Conservation (phyloP, 2,888 invertebrate genomes). For the Didymodactylos carnosus region DNA sequence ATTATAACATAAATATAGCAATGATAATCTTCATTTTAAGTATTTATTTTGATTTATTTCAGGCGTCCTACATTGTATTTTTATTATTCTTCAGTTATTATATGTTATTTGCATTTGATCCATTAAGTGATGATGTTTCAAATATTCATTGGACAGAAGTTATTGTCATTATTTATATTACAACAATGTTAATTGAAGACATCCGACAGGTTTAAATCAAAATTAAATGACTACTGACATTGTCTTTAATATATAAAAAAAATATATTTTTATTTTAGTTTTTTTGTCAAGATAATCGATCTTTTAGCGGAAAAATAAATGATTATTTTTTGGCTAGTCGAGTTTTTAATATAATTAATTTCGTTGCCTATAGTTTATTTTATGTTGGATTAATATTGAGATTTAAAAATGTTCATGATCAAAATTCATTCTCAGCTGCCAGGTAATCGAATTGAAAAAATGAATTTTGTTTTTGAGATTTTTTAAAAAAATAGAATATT, state of each 20-base stretch:
- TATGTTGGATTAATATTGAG: conserved; percentile 25
- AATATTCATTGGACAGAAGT: conserved; percentile 15
- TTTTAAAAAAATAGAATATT: too few species aligned
- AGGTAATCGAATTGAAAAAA: too few species aligned
- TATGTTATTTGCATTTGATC: conserved; percentile 25
- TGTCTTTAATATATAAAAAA: too few species aligned
- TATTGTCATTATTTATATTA: conserved; percentile 22
- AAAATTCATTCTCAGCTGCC: neutral
- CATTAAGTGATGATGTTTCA: conserved; percentile 16
- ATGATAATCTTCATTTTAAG: too few species aligned
- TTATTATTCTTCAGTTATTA: conserved; percentile 27
- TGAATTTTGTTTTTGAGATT: too few species aligned
- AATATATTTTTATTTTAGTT: too few species aligned
- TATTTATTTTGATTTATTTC: too few species aligned
- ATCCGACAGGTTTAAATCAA: conserved; percentile 32
- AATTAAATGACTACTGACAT: too few species aligned
- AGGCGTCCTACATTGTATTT: conserved; percentile 27
- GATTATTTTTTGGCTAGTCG: neutral
- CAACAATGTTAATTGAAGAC: conserved; percentile 27
- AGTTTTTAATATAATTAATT: neutral
- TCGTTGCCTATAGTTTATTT: conserved; percentile 20
- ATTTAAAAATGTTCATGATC: conserved; percentile 18
- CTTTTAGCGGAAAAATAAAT: neutral
- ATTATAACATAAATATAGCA: too few species aligned
- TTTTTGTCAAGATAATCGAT: neutral